phyloP scores from a whole-genome alignment of 2,888 invertebrate species.

The Encarsia formosa region DNA sequence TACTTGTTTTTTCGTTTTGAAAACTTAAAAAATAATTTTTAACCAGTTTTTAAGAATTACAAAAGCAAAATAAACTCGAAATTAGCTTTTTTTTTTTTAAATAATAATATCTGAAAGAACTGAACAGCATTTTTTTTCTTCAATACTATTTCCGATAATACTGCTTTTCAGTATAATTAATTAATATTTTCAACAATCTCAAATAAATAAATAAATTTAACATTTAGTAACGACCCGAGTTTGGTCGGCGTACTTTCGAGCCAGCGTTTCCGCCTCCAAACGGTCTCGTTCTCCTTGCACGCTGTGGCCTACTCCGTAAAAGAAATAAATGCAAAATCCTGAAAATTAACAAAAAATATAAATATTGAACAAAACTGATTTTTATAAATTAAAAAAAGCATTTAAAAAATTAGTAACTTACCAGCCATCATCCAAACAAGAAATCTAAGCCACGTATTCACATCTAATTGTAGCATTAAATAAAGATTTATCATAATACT shows the following conservation, averaged over 20 bases:
- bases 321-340: constrained; percentile 83
- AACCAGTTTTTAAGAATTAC: too few relatives aligned
- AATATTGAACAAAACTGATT: background rate
- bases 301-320: constrained; percentile 78
- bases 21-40: too few relatives aligned
- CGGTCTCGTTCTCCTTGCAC: constrained; percentile 54
- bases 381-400: background rate
- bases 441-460: constrained; percentile 85
- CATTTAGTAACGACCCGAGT: constrained; percentile 33
- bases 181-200: too few relatives aligned
- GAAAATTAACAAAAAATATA: constrained; percentile 37
- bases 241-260: constrained; percentile 35
- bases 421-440: constrained; percentile 79
- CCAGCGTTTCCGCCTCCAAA: constrained; percentile 31
- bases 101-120: too few relatives aligned
- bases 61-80: too few relatives aligned
- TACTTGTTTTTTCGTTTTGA: too few relatives aligned
- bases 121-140: too few relatives aligned
- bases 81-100: too few relatives aligned
- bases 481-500: constrained; percentile 86
- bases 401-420: too few relatives aligned
- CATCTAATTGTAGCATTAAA: constrained; percentile 83
- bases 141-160: constrained; percentile 16
- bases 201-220: constrained; percentile 6
- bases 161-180: constrained; percentile 14